Evolutionary conservation across 2,113 vertebrate species (phyloP), one percentile per base, ranked within the genome.

Genomic region (Plecturocebus donacophilus): DNA sequence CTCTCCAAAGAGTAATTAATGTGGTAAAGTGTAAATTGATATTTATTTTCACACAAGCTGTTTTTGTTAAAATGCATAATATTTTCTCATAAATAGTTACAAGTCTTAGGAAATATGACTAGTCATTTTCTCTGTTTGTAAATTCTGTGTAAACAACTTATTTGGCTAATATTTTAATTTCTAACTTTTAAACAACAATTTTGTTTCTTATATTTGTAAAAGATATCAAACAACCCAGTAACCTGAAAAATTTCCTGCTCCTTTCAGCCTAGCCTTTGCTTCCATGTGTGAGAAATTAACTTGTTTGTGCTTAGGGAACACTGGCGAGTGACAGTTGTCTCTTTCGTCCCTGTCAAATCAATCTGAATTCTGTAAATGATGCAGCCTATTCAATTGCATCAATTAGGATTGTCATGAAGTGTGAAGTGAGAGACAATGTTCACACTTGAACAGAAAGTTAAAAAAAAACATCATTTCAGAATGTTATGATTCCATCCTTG

Each of bases 21-120:
- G 30, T 89, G 47, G 32, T 23, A 58, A 23, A 45, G 6, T 92
- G 10, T 81, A 71, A 92, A 56, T 8, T 90, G 54, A 38, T 96
- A 90, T 73, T 95, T 92, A 45, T 79, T 66, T 92, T 91, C 40
- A 93, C 4, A 82, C 6, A 85, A 94, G 6, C 2, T 92, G 32
- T 87, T 93, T 91, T 77, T 38, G 42, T 94, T 52, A 91, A 80
- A 93, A 56, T 64, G 20, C 61, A 85, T 40, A 56, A 49, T 77
- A 35, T 85, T 95, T 76, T 49, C 58, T 91, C 66, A 94, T n/a
- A 93, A 85, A 91, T 86, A 87, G 64, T 92, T 66, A 61, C 12
- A 75, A 54, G 20, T 83, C 5, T 54, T 38, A 58, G 52, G 38
- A 76, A 89, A 58, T 76, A 87, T 21, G 4, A 79, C 23, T 32